phyloP scores from a whole-genome alignment of 2,888 invertebrate genomes.

The Cheiracanthium punctorium region DNA sequence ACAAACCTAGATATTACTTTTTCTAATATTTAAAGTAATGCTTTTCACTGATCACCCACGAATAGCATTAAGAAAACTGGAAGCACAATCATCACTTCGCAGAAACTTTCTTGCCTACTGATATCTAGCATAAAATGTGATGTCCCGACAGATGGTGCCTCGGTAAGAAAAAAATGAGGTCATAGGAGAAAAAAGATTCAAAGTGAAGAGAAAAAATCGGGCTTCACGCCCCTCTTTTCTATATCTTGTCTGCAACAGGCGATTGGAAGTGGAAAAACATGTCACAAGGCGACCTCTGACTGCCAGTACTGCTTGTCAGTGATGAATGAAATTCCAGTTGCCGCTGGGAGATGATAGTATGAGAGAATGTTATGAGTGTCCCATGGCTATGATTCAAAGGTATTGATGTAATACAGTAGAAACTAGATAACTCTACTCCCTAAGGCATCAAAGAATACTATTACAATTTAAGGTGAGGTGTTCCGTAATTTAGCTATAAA shows the following conservation, averaged over 20 bases:
- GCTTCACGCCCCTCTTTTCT: constrained; percentile 36
- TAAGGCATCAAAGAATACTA: too few relatives aligned
- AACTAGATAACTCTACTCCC: too few relatives aligned
- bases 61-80: neutral
- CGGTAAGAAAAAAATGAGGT: constrained; percentile 45
- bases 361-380: neutral
- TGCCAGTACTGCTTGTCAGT: constrained; percentile 29
- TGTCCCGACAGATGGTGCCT: constrained; percentile 46
- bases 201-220: constrained; percentile 8
- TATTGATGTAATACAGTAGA: too few relatives aligned
- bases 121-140: neutral
- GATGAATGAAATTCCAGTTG: constrained; percentile 54
- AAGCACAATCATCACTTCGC: neutral
- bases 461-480: too few relatives aligned
- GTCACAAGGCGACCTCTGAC: constrained; percentile 59
- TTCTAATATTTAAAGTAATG: too few relatives aligned
- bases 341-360: neutral
- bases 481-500: too few relatives aligned
- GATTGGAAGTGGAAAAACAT: constrained; percentile 69
- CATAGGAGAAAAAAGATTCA: constrained; percentile 30
- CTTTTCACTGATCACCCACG: neutral
- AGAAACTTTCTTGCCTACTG: neutral
- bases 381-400: too few relatives aligned
- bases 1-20: too few relatives aligned
- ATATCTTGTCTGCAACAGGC: constrained; percentile 63